Percentiles rank a stretch among this genome's conserved stretches.
These are phyloP conservation scores for Linyphia triangularis DNA, from an alignment of 2,888 invertebrate species.

Conservation along the genomic window DNA sequence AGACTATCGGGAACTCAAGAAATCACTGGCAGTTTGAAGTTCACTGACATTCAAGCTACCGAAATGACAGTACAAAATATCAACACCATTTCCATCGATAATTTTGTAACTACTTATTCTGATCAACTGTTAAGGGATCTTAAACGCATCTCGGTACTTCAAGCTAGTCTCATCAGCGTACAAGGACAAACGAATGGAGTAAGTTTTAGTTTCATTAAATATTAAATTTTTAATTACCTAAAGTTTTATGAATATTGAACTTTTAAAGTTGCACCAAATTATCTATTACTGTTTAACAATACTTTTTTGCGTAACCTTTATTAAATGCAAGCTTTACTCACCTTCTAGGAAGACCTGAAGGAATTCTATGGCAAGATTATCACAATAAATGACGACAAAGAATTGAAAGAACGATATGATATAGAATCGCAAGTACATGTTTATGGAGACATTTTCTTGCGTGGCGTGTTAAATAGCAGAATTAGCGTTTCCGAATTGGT, in stretches of 20 bases:
- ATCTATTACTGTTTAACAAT: background rate
- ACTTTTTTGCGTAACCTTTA: no score
- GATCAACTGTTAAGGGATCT: conserved; percentile 27
- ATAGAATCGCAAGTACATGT: background rate
- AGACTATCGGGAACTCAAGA: conserved; percentile 19
- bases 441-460: conserved; percentile 9
- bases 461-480: conserved; percentile 16
- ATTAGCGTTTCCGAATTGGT: background rate
- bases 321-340: no score
- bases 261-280: background rate
- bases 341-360: conserved; percentile 32
- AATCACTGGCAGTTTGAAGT: conserved; percentile 34
- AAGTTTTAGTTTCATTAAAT: conserved; percentile 11
- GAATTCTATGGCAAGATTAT: conserved; percentile 23
- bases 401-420: background rate
- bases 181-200: conserved; percentile 47
- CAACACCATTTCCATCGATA: conserved; percentile 35
- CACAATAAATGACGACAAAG: conserved; percentile 8
- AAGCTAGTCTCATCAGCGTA: conserved; percentile 6
- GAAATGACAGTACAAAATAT: background rate
- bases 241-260: background rate
- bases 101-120: conserved; percentile 12
- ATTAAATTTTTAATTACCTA: background rate
- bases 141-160: conserved; percentile 1
- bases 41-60: background rate